A percentile compares a stretch with the other conserved stretches of the same genome.
phyloP scores from a whole-genome alignment of 2,888 invertebrate genomes.

The Xestia xanthographa region DNA sequence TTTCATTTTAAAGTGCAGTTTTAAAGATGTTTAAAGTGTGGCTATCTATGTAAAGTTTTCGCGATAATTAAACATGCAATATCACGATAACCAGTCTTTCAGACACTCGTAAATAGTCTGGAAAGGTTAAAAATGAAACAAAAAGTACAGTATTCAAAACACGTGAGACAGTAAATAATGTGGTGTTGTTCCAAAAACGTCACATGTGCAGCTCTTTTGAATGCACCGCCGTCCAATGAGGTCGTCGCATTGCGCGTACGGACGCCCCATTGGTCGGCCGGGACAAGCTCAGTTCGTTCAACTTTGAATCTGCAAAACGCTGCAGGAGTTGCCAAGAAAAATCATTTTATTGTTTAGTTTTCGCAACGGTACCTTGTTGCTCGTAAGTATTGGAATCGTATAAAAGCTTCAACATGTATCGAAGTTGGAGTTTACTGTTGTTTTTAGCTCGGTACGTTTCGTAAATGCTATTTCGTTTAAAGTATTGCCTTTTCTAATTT shows the following conservation, averaged over 20 bases:
- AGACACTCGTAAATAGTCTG: slow-evolving; percentile 43
- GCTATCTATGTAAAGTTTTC: not conserved
- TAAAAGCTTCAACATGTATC: slow-evolving; percentile 50
- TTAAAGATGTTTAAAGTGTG: too few relatives aligned
- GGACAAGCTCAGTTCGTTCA: slow-evolving; percentile 80
- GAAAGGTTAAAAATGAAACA: slow-evolving; percentile 37
- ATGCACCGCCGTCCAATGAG: slow-evolving; percentile 79
- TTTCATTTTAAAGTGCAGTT: too few relatives aligned
- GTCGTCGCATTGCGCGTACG: slow-evolving; percentile 87
- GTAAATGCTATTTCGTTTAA: slow-evolving; percentile 21
- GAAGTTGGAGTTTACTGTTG: slow-evolving; percentile 18
- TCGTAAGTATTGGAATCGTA: slow-evolving; percentile 51
- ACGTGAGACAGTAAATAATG: slow-evolving; percentile 67
- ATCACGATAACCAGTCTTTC: slow-evolving; percentile 24
- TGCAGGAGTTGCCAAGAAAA: slow-evolving; percentile 75
- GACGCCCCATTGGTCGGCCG: slow-evolving; percentile 73
- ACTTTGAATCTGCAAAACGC: slow-evolving; percentile 81
- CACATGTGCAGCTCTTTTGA: slow-evolving; percentile 67
- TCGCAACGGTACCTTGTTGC: slow-evolving; percentile 50
- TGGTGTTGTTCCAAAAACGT: slow-evolving; percentile 66
- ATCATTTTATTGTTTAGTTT: slow-evolving; percentile 66
- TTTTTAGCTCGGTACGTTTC: slow-evolving; percentile 7
- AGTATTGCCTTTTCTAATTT: slow-evolving; percentile 6
- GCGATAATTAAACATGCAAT: slow-evolving; percentile 18
- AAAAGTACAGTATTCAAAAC: slow-evolving; percentile 55